phyloP scores from a whole-genome alignment of 2,797 vertebrate genomes.

The Cynodonichthys magdalenae region DNA sequence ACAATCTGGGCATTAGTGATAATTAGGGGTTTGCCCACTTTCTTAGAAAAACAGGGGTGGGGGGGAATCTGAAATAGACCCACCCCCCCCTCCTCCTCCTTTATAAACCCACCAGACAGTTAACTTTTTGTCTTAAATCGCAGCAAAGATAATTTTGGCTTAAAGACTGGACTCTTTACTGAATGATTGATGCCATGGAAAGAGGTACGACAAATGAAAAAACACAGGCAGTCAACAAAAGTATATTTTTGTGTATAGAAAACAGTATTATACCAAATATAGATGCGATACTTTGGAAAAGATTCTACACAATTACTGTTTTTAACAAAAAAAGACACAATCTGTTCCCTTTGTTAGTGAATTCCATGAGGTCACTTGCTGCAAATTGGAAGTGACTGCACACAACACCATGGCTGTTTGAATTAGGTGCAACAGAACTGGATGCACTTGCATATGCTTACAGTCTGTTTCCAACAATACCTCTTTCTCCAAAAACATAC shows the following conservation, averaged over 20 bases:
- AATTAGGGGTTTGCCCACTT: conserved; percentile 76
- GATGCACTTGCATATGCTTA: not conserved
- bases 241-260: no score
- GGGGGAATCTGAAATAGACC: conserved; percentile 46
- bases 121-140: conserved; percentile 21
- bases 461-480: no score
- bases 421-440: no score
- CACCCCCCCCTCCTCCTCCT: conserved; percentile 33
- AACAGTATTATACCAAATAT: no score
- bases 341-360: not conserved
- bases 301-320: not conserved
- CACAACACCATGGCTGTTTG: not conserved
- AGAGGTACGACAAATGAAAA: conserved; percentile 23
- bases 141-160: conserved; percentile 55
- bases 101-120: conserved; percentile 40
- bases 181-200: conserved; percentile 59
- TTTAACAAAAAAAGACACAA: not conserved
- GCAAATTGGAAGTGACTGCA: conserved; percentile 40
- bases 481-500: no score
- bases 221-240: no score
- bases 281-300: no score
- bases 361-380: conserved; percentile 42
- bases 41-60: conserved; percentile 31
- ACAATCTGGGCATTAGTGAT: conserved; percentile 67
- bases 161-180: conserved; percentile 48